Conservation (phyloP, 2,113 vertebrate genomes). For the Sclerurus mexicanus region DNA sequence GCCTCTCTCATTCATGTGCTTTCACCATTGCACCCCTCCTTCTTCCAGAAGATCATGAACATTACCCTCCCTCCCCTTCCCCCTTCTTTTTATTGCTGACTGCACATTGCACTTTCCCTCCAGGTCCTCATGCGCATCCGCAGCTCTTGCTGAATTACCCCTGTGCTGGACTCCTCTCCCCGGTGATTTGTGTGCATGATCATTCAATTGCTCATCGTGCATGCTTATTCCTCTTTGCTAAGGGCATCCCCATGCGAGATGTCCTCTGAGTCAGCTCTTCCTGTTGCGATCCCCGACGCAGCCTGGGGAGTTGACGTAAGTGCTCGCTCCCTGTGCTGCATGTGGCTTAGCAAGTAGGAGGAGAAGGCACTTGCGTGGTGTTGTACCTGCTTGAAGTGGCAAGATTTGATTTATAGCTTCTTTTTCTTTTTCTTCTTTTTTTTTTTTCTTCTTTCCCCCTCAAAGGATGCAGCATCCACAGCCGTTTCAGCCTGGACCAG, state of each 20-base stretch:
- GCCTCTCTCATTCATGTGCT: rapidly evolving
- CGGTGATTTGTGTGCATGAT: background rate
- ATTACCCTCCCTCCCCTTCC: background rate
- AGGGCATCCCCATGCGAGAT: background rate
- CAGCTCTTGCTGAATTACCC: background rate
- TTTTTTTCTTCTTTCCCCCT: too few species aligned
- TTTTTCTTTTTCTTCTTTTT: background rate
- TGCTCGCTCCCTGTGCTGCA: background rate
- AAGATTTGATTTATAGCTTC: background rate
- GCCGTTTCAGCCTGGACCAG: background rate
- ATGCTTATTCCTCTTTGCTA: background rate
- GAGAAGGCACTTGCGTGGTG: rapidly evolving
- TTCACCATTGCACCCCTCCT: background rate
- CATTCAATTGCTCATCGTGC: background rate
- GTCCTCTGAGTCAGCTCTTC: background rate
- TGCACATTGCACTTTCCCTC: background rate
- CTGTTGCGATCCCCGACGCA: rapidly evolving
- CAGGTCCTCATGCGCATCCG: background rate
- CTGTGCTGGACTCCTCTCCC: background rate
- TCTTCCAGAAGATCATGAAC: background rate
- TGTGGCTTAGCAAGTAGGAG: background rate
- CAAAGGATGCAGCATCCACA: background rate
- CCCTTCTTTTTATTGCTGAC: background rate
- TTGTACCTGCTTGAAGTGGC: background rate
- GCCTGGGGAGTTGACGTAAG: rapidly evolving